Base-by-base conservation (phyloP, 2,797 vertebrate genomes). In the Triplophysa yarkandensis region DNA sequence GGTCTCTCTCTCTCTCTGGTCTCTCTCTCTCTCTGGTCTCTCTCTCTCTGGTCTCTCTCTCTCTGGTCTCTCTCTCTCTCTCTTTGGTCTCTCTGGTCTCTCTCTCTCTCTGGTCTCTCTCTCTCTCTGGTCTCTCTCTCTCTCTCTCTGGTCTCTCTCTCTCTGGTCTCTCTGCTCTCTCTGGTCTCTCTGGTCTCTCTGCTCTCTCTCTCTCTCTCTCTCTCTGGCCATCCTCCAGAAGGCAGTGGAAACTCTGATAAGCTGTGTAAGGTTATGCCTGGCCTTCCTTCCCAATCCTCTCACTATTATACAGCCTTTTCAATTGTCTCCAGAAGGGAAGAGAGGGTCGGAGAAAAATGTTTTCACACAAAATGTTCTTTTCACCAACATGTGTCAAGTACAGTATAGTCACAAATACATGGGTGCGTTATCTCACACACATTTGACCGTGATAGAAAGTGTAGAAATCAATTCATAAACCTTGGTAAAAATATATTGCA, bases 211-310 rank as follows among this genome's bases (percentile, higher is more conserved):
- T 68, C 70, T 61, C 44, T 61, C 30, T 64, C 23, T 43, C 9
- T 36, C 11, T 68, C n/a, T 81, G 69, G 67, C 62, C 27, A 17
- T 34, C 39, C 57, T 74, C 70, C 73, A 79, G 34, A 55, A 41
- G 52, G 23, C 39, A 46, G 69, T 78, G 80, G 80, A 84, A 83
- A 84, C 61, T 82, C 76, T 83, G 81, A 81, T 61, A 44, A 58
- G 80, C 36, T 41, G 78, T 48, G 60, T 61, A 75, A 63, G 68
- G 68, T 64, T 55, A 74, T 30, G 54, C 61, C 54, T 68, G 61
- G 71, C 41, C 70, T 82, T 80, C 77, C 76, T 76, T 76, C 71
- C 73, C 69, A 19, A 67, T 68, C 48, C 10, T 66, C 63, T 58
- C 8, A 19, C 66, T 55, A 76, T 76, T 81, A 64, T 81, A 68